These are phyloP conservation scores for Brachyalestes nurse DNA, from an alignment of 2,797 vertebrate species.

Conservation along the genomic window DNA sequence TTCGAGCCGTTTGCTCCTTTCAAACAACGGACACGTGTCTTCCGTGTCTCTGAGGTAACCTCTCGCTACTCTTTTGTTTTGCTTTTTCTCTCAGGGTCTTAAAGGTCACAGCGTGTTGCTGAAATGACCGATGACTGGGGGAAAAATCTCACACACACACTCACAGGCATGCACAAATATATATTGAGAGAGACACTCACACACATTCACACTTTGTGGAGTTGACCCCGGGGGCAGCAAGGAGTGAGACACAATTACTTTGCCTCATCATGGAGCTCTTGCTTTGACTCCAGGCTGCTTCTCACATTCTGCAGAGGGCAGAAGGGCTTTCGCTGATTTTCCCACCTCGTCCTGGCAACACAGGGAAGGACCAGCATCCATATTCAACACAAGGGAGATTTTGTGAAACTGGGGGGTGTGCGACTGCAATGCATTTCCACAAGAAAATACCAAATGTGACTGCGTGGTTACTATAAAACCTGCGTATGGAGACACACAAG, in stretches of 20 bases:
- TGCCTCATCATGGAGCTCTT: slow-evolving; percentile 10
- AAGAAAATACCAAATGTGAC: too few relatives aligned
- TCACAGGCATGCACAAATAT: neutral
- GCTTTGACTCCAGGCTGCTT: slow-evolving; percentile 12
- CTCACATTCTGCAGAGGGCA: slow-evolving; percentile 11
- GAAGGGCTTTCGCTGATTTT: neutral
- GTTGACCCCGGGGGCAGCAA: neutral
- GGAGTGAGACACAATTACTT: slow-evolving; percentile 11
- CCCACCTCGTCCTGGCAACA: neutral
- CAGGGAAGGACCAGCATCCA: neutral
- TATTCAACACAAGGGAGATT: neutral
- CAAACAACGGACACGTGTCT: slow-evolving; percentile 15
- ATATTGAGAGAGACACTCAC: neutral
- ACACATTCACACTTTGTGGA: neutral
- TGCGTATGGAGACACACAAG: too few relatives aligned
- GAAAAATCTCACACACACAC: neutral
- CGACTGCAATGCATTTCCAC: too few relatives aligned
- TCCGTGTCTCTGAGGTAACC: slow-evolving; percentile 10
- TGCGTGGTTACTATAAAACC: too few relatives aligned
- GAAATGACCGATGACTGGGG: slow-evolving; percentile 22
- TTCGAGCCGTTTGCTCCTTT: neutral
- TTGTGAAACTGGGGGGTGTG: too few relatives aligned
- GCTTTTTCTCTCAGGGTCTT: slow-evolving; percentile 13
- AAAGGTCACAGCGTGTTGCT: slow-evolving; percentile 18
- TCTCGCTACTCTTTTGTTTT: slow-evolving; percentile 19